phyloP scores from a whole-genome alignment of 1,140 invertebrate genomes.

The Argopecten irradians region DNA sequence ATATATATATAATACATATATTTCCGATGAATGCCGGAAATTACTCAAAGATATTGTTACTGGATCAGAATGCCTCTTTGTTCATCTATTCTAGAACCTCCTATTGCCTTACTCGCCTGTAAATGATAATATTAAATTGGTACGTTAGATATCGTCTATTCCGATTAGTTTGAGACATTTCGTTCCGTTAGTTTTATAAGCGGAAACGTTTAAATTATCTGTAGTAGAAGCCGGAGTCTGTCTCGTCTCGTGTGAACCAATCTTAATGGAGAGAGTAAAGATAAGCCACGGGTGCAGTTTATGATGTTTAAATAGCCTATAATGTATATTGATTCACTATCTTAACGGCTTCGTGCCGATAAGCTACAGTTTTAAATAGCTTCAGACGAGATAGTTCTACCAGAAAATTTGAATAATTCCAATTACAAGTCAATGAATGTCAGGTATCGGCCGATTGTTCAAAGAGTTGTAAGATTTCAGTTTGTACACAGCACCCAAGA shows the following conservation, averaged over 20 bases:
- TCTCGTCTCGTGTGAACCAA: not conserved
- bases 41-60: too few relatives aligned
- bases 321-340: not conserved
- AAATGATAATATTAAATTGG: not conserved
- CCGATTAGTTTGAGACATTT: not conserved
- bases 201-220: conserved; percentile 13
- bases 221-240: not conserved
- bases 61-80: too few relatives aligned
- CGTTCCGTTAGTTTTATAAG: not conserved
- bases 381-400: not conserved
- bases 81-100: too few relatives aligned
- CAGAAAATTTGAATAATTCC: not conserved
- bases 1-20: too few relatives aligned
- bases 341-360: not conserved
- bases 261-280: not conserved
- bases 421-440: not conserved
- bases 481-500: too few relatives aligned
- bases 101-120: too few relatives aligned
- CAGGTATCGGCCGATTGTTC: not conserved
- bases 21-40: too few relatives aligned
- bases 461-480: too few relatives aligned
- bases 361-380: not conserved
- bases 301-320: conserved; percentile 23
- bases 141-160: not conserved
- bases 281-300: not conserved